Percentiles rank a stretch among this genome's conserved stretches.
Evolutionary conservation across 2,888 invertebrate genomes (phyloP).

Genomic region (Idaea dimidiata): DNA sequence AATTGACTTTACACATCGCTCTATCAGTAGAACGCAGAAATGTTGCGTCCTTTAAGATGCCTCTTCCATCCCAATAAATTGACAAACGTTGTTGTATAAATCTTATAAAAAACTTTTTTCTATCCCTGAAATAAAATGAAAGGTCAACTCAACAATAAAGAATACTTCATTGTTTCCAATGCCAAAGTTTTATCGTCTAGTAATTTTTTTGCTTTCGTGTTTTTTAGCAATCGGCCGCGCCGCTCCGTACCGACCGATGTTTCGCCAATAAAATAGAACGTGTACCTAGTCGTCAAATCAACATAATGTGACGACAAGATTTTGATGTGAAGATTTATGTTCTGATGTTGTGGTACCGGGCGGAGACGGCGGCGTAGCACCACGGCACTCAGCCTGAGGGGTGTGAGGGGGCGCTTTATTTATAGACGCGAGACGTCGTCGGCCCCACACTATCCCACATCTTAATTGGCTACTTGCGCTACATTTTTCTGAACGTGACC

Average conservation of each 20-base stretch:
- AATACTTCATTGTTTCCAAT: constrained; percentile 14
- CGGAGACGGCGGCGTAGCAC: constrained; percentile 52
- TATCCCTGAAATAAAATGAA: constrained; percentile 1
- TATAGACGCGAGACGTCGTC: constrained; percentile 74
- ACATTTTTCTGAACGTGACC: constrained; percentile 73
- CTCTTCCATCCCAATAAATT: constrained; percentile 3
- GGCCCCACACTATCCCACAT: constrained; percentile 71
- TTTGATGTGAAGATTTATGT: constrained; percentile 53
- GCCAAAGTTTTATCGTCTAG: constrained; percentile 14
- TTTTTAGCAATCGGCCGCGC: constrained; percentile 23
- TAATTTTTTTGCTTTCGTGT: constrained; percentile 26
- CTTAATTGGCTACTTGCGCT: constrained; percentile 75
- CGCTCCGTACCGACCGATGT: constrained; percentile 28
- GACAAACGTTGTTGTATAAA: background rate
- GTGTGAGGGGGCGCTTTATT: constrained; percentile 54
- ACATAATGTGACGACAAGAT: constrained; percentile 45
- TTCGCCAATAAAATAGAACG: constrained; percentile 42
- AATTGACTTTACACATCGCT: constrained; percentile 2
- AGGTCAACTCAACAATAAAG: constrained; percentile 10
- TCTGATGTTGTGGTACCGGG: constrained; percentile 48
- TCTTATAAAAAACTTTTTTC: constrained; percentile 2
- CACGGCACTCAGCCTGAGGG: constrained; percentile 43
- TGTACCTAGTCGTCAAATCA: constrained; percentile 37
- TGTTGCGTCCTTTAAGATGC: background rate
- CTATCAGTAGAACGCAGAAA: background rate